phyloP scores from a whole-genome alignment of 2,797 vertebrate genomes.

The Pelochelys cantorii region DNA sequence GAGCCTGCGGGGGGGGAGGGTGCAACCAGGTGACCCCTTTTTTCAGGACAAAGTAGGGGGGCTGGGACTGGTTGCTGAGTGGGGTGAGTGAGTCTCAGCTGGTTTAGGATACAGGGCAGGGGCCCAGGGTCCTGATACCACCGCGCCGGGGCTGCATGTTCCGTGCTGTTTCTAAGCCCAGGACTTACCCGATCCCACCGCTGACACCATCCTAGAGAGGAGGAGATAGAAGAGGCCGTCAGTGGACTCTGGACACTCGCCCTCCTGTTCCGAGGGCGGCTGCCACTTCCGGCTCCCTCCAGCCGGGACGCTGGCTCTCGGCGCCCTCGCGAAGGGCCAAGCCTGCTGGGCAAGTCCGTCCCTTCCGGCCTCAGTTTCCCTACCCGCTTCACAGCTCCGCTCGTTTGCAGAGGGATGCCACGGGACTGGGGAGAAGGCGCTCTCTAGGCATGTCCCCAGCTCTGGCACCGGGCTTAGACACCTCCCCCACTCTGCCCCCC shows the following conservation, averaged over 20 bases:
- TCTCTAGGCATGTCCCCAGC: background rate
- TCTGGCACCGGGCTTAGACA: background rate
- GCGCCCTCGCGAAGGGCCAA: background rate
- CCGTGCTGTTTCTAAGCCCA: background rate
- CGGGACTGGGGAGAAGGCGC: background rate
- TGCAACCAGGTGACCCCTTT: too few species aligned
- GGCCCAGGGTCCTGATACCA: too few species aligned
- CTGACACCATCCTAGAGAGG: background rate
- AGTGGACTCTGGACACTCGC: background rate
- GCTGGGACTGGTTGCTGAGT: too few species aligned
- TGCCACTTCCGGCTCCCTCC: rapidly evolving
- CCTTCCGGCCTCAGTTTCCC: background rate
- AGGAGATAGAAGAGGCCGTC: background rate
- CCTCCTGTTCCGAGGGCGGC: background rate
- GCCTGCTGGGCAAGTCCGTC: background rate
- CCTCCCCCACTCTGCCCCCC: background rate
- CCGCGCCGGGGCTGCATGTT: background rate
- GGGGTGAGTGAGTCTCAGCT: too few species aligned
- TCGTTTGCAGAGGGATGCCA: background rate
- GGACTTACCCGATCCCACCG: constrained; percentile 33
- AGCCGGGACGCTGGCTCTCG: background rate
- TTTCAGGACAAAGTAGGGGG: too few species aligned
- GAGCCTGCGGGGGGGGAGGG: too few species aligned
- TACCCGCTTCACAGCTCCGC: too few species aligned
- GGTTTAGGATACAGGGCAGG: too few species aligned